Conservation (phyloP, 2,888 invertebrate genomes). For the Diadegma fenestrale region DNA sequence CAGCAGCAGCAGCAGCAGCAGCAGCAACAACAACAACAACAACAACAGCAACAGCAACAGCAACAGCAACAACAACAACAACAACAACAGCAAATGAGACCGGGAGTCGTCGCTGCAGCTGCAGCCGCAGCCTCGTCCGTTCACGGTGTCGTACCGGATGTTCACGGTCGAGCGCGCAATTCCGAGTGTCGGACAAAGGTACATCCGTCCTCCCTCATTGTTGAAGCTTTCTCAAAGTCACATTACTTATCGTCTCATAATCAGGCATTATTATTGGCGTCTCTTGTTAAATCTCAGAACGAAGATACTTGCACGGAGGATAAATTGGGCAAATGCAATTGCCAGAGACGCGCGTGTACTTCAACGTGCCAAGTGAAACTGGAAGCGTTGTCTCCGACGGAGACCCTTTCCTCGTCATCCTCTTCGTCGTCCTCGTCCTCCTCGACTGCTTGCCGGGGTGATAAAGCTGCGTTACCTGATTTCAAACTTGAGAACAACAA, state of each 20-base stretch:
- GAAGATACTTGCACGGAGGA: conserved; percentile 78
- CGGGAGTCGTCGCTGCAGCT: conserved; percentile 50
- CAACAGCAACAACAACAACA: conserved; percentile 18
- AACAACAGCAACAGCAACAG: not conserved
- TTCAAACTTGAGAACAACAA: conserved; percentile 83
- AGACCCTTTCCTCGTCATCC: conserved; percentile 73
- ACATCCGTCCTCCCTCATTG: conserved; percentile 44
- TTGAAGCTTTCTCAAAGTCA: not conserved
- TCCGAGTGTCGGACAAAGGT: conserved; percentile 81
- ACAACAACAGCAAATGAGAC: not conserved
- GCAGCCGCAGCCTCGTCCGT: conserved; percentile 75
- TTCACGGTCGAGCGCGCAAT: conserved; percentile 77
- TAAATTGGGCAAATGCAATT: conserved; percentile 79
- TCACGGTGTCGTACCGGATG: conserved; percentile 80
- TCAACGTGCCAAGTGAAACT: conserved; percentile 83
- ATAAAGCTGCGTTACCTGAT: conserved; percentile 69
- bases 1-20: not conserved
- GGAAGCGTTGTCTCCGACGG: conserved; percentile 80
- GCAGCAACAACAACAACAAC: not conserved
- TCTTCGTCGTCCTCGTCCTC: conserved; percentile 73
- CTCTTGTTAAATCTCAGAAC: conserved; percentile 72
- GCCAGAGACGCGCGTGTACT: conserved; percentile 80
- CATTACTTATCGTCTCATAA: not conserved
- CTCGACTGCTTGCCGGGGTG: conserved; percentile 66
- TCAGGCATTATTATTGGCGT: conserved; percentile 13